Conservation (phyloP, 2,888 invertebrate genomes). For the Apodemia mormo region DNA sequence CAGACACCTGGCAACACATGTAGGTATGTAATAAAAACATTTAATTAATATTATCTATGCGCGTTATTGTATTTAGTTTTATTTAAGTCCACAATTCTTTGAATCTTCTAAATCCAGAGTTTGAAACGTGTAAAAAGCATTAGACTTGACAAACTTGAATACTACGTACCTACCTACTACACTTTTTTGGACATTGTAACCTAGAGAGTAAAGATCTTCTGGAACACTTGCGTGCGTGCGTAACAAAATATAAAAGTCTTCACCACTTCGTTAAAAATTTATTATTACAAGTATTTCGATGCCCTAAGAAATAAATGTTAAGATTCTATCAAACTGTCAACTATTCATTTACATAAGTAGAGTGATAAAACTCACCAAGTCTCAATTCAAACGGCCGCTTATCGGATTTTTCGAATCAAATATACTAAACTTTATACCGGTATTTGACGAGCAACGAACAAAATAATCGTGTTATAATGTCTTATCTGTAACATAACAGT, state of each 20-base stretch:
- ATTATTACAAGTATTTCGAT: not conserved
- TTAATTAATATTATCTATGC: no score
- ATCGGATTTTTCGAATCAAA: not conserved
- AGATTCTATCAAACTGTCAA: not conserved
- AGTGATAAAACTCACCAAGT: not conserved
- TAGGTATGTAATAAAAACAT: not conserved
- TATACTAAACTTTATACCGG: not conserved
- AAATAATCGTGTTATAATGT: constrained; percentile 14
- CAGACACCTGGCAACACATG: not conserved
- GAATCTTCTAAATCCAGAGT: not conserved
- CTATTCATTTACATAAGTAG: not conserved
- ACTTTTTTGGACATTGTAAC: not conserved
- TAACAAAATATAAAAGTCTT: not conserved
- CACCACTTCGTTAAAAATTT: not conserved
- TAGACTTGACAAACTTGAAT: no score
- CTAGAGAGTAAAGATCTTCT: not conserved
- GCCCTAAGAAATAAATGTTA: not conserved
- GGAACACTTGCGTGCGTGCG: not conserved
- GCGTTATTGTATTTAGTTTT: no score
- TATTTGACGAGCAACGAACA: not conserved
- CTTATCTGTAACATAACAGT: not conserved
- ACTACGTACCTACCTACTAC: no score
- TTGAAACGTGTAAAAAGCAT: no score
- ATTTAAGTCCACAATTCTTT: not conserved
- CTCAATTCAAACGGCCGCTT: not conserved